Base-by-base conservation (phyloP, 2,797 vertebrate species). In the Silurus lanzhouensis region DNA sequence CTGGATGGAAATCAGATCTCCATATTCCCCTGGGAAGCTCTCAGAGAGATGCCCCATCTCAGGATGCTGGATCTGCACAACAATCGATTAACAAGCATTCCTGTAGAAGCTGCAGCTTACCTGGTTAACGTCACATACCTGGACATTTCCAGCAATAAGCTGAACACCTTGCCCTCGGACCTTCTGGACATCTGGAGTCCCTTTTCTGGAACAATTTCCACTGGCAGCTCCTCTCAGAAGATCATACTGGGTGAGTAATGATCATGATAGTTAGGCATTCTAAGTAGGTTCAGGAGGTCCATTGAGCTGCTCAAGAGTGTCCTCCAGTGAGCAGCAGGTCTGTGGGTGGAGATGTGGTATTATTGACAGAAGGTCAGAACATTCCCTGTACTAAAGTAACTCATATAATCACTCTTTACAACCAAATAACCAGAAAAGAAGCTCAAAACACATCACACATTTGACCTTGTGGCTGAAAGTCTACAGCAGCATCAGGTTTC, bases 101-200 rank as follows among this genome's bases (percentile, higher is more conserved):
- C 97, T 0, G 87, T 86, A 0, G 96, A 97, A 31, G 96, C 96
- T 0, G 93, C 95, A 76, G 93, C 91, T 0, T 96, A 95, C 90
- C 92, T 99, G 72, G 90, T 92, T 81, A 97, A 97, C 87, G 95
- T 99, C 55, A 95, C 96, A 74, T 98, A 98, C 90, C 92, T 99
- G 92, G 98, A 99, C 87, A 86, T 99, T 61, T 99, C 98, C 83
- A 99, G 98, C 93, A 99, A 99, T 90, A 97, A 96, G 89, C 92
- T 99, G 55, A 92, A 93, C 83, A 97, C 97, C 0, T 89, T 99
- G 88, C 96, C 98, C 0, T 95, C 97, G 13, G 97, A 99, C 48
- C 91, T 99, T 87, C 94, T 99, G 94, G 97, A 99, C 85, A 95
- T 97, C 87, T 99, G 97, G 98, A 95, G 97, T 0, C 96, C 96